phyloP scores from a whole-genome alignment of 2,797 vertebrate genomes.

The Epinephelus awoara region DNA sequence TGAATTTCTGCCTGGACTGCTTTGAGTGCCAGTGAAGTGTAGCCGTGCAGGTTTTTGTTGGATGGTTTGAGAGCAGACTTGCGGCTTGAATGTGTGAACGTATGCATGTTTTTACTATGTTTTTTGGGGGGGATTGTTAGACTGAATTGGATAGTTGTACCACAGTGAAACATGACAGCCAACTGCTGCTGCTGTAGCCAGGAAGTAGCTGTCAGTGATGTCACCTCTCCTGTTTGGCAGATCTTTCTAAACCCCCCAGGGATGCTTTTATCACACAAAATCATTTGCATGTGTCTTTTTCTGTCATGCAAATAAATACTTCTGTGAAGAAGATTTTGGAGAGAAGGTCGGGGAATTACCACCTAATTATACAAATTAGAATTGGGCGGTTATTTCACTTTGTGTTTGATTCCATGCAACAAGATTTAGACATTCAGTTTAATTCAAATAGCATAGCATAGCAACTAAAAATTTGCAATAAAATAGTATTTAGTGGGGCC shows the following conservation, averaged over 20 bases:
- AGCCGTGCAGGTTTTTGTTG: constrained; percentile 14
- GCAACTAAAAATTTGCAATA: no score
- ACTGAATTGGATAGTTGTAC: constrained; percentile 13
- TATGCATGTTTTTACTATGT: constrained; percentile 19
- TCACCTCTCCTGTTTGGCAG: constrained; percentile 11
- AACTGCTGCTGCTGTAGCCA: constrained; percentile 36
- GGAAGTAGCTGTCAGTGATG: constrained; percentile 48
- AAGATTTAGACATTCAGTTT: background rate
- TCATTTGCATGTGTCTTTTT: constrained; percentile 56
- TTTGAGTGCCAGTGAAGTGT: constrained; percentile 28
- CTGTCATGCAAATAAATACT: constrained; percentile 65
- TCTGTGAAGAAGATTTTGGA: constrained; percentile 1
- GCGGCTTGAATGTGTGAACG: constrained; percentile 32
- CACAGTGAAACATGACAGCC: constrained; percentile 36
- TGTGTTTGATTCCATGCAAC: background rate
- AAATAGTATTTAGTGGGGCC: background rate
- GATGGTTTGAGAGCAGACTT: constrained; percentile 17
- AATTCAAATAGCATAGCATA: background rate
- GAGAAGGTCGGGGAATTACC: background rate
- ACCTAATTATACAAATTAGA: background rate
- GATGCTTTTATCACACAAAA: constrained; percentile 24
- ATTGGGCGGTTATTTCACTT: background rate
- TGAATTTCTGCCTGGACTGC: constrained; percentile 21
- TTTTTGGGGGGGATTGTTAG: constrained; percentile 6
- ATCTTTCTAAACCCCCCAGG: constrained; percentile 32